These are phyloP conservation scores for Coilia nasus DNA, from an alignment of 2,797 vertebrate genomes.

Conservation along the genomic window DNA sequence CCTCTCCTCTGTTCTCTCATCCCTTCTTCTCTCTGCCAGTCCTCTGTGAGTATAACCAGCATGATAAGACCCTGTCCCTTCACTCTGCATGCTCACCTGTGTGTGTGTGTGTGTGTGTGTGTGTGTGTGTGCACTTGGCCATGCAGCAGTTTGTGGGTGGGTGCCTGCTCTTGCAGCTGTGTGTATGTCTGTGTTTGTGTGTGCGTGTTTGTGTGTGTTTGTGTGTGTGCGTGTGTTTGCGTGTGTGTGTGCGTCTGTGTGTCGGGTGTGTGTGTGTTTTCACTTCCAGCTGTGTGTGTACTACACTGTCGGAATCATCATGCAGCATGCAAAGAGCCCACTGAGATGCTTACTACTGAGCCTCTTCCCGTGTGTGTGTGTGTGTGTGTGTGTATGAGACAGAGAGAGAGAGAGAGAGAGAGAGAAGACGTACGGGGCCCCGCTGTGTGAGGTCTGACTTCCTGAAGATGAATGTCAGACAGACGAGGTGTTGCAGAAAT, in stretches of 20 bases:
- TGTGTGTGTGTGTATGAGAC: neutral
- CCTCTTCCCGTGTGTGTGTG: neutral
- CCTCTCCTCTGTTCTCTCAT: constrained; percentile 45
- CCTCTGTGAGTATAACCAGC: constrained; percentile 71
- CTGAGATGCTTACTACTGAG: no score
- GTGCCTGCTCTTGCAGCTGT: constrained; percentile 47
- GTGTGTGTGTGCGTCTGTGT: neutral
- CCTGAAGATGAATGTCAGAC: constrained; percentile 1
- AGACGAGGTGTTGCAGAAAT: neutral
- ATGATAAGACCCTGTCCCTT: constrained; percentile 40
- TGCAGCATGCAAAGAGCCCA: no score
- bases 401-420: no score
- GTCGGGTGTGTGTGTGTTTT: neutral
- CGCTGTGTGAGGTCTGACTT: neutral
- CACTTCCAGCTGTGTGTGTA: no score
- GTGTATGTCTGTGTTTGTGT: constrained; percentile 38
- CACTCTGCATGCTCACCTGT: constrained; percentile 33
- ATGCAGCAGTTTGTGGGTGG: neutral
- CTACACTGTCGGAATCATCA: no score
- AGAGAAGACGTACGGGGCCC: no score
- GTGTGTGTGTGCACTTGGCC: constrained; percentile 36
- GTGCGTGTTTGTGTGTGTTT: neutral
- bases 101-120: constrained; percentile 50
- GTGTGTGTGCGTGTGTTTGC: constrained; percentile 11
- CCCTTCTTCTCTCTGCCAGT: constrained; percentile 47